Evolutionary conservation across 2,113 vertebrate species (phyloP).

Genomic region (Toxostoma redivivum): DNA sequence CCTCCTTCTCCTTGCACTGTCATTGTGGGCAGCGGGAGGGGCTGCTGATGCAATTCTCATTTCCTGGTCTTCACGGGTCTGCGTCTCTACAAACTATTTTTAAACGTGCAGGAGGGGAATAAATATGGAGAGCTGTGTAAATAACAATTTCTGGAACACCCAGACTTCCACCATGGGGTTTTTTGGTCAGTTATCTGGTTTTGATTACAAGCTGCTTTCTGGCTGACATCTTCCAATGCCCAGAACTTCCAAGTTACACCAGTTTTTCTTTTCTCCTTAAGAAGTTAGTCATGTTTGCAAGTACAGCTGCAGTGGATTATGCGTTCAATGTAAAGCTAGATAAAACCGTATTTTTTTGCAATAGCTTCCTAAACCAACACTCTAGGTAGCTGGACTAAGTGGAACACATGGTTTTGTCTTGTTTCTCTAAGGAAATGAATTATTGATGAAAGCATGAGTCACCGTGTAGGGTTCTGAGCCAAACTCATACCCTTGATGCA

Average conservation of each 20-base stretch:
- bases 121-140: neutral
- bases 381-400: neutral
- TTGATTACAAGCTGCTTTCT: neutral
- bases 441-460: constrained; percentile 15
- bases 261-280: neutral
- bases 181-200: neutral
- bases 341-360: neutral
- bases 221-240: neutral
- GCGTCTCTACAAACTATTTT: neutral
- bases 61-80: neutral
- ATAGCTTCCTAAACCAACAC: neutral
- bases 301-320: neutral
- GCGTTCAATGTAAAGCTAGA: neutral
- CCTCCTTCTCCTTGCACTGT: neutral
- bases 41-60: neutral
- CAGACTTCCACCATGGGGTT: neutral
- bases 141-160: neutral
- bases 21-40: neutral
- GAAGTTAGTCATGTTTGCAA: neutral
- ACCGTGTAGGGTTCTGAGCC: neutral
- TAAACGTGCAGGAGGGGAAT: neutral
- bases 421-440: neutral
- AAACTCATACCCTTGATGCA: neutral
- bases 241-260: neutral
- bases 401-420: neutral